Conservation (phyloP, 2,888 invertebrate species). For the Clitarchus hookeri region DNA sequence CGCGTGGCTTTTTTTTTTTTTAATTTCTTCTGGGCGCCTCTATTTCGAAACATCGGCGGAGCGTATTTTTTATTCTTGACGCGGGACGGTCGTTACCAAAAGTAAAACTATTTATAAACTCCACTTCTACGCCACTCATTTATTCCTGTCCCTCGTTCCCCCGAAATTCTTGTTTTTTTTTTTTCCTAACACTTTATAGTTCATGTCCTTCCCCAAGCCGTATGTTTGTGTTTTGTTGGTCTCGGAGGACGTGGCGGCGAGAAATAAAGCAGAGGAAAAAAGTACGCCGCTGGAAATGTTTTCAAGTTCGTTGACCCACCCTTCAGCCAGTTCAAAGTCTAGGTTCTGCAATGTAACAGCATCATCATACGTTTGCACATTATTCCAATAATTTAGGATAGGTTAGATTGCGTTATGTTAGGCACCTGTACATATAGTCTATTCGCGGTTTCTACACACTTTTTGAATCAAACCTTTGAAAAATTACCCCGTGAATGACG, state of each 20-base stretch:
- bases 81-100: background rate
- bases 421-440: too few species aligned
- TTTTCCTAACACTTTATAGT: background rate
- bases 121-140: background rate
- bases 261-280: background rate
- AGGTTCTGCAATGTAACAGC: too few species aligned
- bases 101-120: background rate
- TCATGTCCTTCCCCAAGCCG: background rate
- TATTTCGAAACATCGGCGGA: background rate
- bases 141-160: background rate
- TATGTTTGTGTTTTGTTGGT: background rate
- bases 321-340: background rate
- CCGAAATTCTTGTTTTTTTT: background rate
- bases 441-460: too few species aligned
- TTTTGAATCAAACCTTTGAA: too few species aligned
- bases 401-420: too few species aligned
- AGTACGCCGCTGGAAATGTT: background rate
- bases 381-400: too few species aligned
- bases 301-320: background rate
- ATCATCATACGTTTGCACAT: too few species aligned
- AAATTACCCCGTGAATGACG: too few species aligned
- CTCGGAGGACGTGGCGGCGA: background rate
- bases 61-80: background rate
- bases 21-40: background rate
- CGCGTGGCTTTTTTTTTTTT: too few species aligned